A percentile compares a stretch with the other conserved stretches of the same genome.
phyloP scores from a whole-genome alignment of 2,888 invertebrate species.

The Coecobrya sp. region DNA sequence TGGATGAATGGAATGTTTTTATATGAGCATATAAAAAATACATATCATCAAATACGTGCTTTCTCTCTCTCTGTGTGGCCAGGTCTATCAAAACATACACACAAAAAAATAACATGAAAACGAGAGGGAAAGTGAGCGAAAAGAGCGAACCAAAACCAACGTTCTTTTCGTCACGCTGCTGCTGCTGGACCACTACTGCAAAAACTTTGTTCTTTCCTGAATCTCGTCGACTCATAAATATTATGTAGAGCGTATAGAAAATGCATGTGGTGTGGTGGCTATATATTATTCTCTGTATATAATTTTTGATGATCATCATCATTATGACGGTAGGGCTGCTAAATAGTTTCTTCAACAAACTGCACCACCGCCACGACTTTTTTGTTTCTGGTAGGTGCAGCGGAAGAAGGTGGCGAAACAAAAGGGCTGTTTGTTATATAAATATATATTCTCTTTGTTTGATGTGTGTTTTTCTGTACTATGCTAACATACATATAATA shows the following conservation, averaged over 20 bases:
- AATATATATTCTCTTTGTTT: not conserved
- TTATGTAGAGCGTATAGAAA: not conserved
- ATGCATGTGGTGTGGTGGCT: not conserved
- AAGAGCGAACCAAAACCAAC: too few species aligned
- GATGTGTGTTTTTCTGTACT: not conserved
- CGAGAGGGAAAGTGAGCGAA: not conserved
- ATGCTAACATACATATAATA: not conserved
- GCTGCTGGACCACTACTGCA: not conserved
- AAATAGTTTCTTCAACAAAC: not conserved
- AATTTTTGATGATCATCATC: not conserved
- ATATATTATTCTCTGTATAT: too few species aligned
- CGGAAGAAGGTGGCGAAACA: not conserved
- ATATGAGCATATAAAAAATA: not conserved
- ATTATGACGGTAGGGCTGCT: not conserved
- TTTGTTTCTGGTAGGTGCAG: conserved; percentile 10
- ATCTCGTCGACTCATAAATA: not conserved
- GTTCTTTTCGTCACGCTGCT: not conserved
- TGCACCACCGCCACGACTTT: too few species aligned
- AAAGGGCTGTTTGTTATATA: not conserved
- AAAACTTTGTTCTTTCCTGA: not conserved
- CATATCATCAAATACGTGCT: not conserved
- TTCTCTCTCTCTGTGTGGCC: not conserved
- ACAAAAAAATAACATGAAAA: not conserved
- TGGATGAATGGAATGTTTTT: not conserved
- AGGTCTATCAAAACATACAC: not conserved